Evolutionary conservation across 2,888 invertebrate species (phyloP).

Genomic region (Protula sp.): DNA sequence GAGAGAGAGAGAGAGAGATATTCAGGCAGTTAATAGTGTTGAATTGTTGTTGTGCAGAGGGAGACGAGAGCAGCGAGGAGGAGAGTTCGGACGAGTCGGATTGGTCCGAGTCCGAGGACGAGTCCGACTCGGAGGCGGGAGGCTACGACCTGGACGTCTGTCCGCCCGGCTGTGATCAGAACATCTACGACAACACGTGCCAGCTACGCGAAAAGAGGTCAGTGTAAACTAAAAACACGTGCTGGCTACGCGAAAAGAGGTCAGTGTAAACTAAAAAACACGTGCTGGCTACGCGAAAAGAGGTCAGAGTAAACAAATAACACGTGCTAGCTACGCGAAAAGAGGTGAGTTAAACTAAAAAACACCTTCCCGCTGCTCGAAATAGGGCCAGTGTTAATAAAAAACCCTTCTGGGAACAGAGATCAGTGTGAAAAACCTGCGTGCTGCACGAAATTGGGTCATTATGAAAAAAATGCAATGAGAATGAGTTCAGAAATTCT

Average conservation of each 20-base stretch:
- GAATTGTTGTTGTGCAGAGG: no score
- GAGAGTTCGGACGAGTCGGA: slow-evolving; percentile 48
- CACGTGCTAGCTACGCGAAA: no score
- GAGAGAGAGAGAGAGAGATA: no score
- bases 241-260: no score
- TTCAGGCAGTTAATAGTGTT: no score
- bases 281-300: slow-evolving; percentile 51
- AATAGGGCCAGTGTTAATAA: slow-evolving; percentile 34
- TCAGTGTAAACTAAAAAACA: slow-evolving; percentile 44
- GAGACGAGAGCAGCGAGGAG: slow-evolving; percentile 51
- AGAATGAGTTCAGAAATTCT: no score
- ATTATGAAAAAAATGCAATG: slow-evolving; percentile 46
- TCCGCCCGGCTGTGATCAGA: slow-evolving; percentile 48
- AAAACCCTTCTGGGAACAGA: slow-evolving; percentile 51
- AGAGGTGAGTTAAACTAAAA: slow-evolving; percentile 47
- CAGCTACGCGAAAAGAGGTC: slow-evolving; percentile 47
- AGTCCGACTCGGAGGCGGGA: slow-evolving; percentile 43
- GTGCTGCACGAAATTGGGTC: no score
- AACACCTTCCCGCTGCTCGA: slow-evolving; percentile 50
- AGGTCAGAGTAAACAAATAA: slow-evolving; percentile 23
- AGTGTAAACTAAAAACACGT: no score
- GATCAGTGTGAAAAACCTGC: no score
- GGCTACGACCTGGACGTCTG: slow-evolving; percentile 53
- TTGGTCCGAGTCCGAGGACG: slow-evolving; percentile 51
- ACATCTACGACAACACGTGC: slow-evolving; percentile 49